phyloP scores from a whole-genome alignment of 1,140 invertebrate genomes.

The Calliphora vicina region DNA sequence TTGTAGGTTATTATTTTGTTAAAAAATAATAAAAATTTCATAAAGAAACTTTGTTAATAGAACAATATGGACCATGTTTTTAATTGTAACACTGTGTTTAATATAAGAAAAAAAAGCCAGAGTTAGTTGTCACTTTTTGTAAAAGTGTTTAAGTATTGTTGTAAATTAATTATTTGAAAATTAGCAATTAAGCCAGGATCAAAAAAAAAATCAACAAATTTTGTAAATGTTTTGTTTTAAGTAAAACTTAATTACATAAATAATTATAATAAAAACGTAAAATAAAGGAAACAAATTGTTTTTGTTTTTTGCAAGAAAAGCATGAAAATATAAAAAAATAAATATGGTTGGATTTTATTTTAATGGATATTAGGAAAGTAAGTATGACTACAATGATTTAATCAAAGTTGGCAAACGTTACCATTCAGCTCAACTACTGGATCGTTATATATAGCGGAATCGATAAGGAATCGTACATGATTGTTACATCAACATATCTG shows the following conservation, averaged over 20 bases:
- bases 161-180: conserved; percentile 10
- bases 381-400: too few species aligned
- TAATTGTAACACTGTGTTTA: not conserved
- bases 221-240: conserved; percentile 7
- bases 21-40: not conserved
- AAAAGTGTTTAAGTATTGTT: conserved; percentile 36
- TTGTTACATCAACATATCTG: too few species aligned
- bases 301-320: not conserved
- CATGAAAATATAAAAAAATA: conserved; percentile 9
- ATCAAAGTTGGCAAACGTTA: too few species aligned
- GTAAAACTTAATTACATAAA: not conserved
- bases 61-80: not conserved
- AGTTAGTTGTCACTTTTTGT: conserved; percentile 26
- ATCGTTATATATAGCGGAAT: too few species aligned
- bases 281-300: not conserved
- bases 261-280: not conserved
- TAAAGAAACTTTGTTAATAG: not conserved
- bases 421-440: too few species aligned
- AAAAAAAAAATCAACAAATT: not conserved
- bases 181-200: not conserved
- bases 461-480: too few species aligned
- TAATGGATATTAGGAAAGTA: too few species aligned
- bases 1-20: too few species aligned
- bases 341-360: not conserved
- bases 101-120: not conserved